These are phyloP conservation scores for Syngnathus acus DNA, from an alignment of 2,797 vertebrate species.

Conservation along the genomic window DNA sequence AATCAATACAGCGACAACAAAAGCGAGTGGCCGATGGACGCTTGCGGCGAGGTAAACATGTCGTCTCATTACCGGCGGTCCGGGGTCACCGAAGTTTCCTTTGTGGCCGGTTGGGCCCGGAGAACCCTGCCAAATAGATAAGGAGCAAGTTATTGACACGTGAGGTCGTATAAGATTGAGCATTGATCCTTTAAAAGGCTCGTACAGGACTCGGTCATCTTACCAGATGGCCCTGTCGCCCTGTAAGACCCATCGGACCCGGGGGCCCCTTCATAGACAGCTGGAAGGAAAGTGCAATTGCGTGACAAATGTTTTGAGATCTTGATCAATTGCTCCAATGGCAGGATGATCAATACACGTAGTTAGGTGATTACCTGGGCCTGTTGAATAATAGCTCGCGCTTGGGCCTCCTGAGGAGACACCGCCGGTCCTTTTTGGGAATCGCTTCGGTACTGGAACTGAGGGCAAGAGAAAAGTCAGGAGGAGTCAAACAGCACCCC, in stretches of 20 bases:
- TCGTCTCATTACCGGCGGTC: constrained; percentile 53
- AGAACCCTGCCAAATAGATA: constrained; percentile 62
- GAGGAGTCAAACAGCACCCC: constrained; percentile 53
- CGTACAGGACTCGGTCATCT: constrained; percentile 38
- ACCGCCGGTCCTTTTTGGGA: constrained; percentile 79
- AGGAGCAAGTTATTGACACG: neutral
- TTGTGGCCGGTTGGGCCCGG: constrained; percentile 71
- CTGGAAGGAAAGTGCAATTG: constrained; percentile 49
- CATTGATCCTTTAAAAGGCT: neutral
- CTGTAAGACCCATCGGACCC: constrained; percentile 78
- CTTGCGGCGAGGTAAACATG: neutral
- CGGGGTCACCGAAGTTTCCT: constrained; percentile 63
- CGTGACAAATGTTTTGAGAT: neutral
- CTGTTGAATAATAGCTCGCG: constrained; percentile 85
- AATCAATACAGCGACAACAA: constrained; percentile 20
- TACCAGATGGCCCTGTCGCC: constrained; percentile 81
- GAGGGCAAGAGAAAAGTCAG: constrained; percentile 26
- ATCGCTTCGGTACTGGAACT: constrained; percentile 82
- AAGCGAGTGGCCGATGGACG: constrained; percentile 7
- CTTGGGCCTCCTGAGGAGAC: constrained; percentile 85
- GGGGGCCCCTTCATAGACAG: constrained; percentile 83
- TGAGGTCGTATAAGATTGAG: neutral
- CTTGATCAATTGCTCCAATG: neutral
- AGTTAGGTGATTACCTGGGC: constrained; percentile 66
- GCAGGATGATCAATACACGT: neutral